A percentile compares a stretch with the other conserved stretches of the same genome.
phyloP scores from a whole-genome alignment of 2,113 vertebrate genomes.

The Choloepus hoffmanni region DNA sequence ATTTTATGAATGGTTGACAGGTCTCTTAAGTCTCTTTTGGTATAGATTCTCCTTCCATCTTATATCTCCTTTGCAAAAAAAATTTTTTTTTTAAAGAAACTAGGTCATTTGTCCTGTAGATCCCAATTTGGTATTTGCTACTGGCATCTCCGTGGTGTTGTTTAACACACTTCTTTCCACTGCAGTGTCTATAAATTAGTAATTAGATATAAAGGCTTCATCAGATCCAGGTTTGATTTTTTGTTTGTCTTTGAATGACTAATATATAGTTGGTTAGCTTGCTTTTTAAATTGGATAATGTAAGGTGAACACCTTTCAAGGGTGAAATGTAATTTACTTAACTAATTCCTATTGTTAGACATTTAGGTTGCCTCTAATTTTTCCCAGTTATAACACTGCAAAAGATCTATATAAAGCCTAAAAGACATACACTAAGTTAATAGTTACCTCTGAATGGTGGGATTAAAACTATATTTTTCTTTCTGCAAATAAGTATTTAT shows the following conservation, averaged over 20 bases:
- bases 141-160: neutral
- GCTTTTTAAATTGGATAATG: conserved; percentile 20
- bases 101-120: neutral
- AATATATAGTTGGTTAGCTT: neutral
- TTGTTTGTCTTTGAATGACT: neutral
- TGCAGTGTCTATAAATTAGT: conserved; percentile 31
- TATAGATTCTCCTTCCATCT: neutral
- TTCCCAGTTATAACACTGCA: neutral
- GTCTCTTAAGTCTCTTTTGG: conserved; percentile 4
- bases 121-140: neutral
- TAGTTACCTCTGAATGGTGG: neutral
- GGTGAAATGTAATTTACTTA: neutral
- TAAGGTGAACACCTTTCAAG: neutral
- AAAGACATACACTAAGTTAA: neutral
- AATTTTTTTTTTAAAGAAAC: conserved; percentile 37
- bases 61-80: neutral
- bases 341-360: neutral
- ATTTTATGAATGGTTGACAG: neutral
- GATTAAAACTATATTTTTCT: conserved; percentile 27
- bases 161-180: neutral
- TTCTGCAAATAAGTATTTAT: neutral
- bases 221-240: neutral
- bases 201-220: neutral
- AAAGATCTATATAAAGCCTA: conserved; percentile 6
- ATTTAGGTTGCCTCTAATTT: conserved; percentile 6